Percentiles rank a stretch among this genome's conserved stretches.
phyloP scores from a whole-genome alignment of 2,888 invertebrate species.

The Disparrhopalites patrizii region DNA sequence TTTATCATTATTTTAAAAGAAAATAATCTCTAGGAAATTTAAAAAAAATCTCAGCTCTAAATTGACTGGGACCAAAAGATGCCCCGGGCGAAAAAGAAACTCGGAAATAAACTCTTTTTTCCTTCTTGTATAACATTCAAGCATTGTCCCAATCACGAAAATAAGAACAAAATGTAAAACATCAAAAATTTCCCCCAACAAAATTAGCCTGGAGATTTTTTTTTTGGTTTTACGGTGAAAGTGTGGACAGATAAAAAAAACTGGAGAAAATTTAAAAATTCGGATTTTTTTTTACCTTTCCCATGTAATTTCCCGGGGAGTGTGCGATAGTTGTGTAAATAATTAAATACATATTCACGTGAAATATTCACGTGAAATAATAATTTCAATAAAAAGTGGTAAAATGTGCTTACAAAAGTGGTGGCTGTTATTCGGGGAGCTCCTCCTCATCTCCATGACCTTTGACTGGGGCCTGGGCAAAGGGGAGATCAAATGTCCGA shows the following conservation, averaged over 20 bases:
- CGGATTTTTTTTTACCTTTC: too few relatives aligned
- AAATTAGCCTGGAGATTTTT: neutral
- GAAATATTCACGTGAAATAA: neutral
- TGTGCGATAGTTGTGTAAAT: neutral
- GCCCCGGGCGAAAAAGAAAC: constrained; percentile 12
- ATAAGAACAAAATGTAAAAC: too few relatives aligned
- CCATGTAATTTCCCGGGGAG: too few relatives aligned
- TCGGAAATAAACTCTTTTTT: constrained; percentile 1
- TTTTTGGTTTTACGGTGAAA: neutral
- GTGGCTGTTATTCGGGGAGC: constrained; percentile 32
- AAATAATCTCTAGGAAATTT: too few relatives aligned
- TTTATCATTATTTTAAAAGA: too few relatives aligned
- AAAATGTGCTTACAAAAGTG: constrained; percentile 33
- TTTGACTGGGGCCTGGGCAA: constrained; percentile 34
- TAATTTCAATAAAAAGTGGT: neutral
- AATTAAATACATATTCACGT: neutral
- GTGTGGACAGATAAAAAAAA: neutral
- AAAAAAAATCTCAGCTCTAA: too few relatives aligned
- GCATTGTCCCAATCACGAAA: too few relatives aligned
- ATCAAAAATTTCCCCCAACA: neutral
- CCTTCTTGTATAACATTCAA: neutral
- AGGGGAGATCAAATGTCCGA: constrained; percentile 49
- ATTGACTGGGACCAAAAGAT: constrained; percentile 7
- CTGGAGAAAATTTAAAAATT: too few relatives aligned
- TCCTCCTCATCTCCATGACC: constrained; percentile 35